Conservation (phyloP, 1,140 invertebrate species). For the Chironomus tepperi region DNA sequence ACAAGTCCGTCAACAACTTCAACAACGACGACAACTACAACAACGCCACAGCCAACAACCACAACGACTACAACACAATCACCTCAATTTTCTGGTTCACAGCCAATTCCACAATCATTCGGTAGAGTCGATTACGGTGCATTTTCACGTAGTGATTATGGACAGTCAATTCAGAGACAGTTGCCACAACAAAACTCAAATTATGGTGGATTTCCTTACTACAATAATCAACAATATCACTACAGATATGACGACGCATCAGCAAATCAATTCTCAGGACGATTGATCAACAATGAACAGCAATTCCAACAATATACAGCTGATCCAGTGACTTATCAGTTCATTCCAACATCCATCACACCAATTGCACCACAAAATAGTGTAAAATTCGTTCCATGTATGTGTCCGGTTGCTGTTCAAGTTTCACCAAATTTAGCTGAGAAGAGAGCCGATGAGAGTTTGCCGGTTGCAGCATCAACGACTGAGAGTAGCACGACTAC, state of each 20-base stretch:
- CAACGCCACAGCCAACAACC: background rate
- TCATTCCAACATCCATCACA: constrained; percentile 3
- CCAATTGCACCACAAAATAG: constrained; percentile 7
- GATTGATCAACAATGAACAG: background rate
- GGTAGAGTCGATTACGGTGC: background rate
- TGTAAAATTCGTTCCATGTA: constrained; percentile 7
- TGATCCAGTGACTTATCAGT: background rate
- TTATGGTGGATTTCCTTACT: constrained; percentile 3
- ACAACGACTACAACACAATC: constrained; percentile 16
- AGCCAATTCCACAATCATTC: background rate
- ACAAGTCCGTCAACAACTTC: background rate
- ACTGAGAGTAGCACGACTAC: background rate
- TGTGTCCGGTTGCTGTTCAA: constrained; percentile 1
- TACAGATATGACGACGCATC: background rate
- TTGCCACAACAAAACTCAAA: background rate
- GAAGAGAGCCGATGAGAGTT: background rate
- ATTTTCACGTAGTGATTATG: background rate
- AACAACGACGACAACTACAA: background rate
- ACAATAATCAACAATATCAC: constrained; percentile 18
- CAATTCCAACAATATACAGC: background rate
- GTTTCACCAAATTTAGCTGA: background rate
- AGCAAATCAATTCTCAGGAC: constrained; percentile 18
- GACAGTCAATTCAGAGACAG: background rate
- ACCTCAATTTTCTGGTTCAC: background rate
- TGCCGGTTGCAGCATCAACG: background rate